phyloP scores from a whole-genome alignment of 1,140 invertebrate species.

The Leptopilina boulardi region DNA sequence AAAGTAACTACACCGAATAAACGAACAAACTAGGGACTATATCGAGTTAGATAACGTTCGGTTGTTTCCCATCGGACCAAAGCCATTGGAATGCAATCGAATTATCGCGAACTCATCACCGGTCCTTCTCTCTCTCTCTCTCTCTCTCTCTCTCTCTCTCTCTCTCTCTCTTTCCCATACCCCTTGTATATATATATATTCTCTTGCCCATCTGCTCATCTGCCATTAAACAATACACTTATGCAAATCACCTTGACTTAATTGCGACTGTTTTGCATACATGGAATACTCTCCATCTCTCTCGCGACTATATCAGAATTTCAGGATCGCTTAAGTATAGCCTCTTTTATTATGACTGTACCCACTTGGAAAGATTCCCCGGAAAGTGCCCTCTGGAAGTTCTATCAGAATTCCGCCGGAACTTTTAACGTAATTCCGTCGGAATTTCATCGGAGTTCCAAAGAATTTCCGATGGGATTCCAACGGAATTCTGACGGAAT shows the following conservation, averaged over 20 bases:
- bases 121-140: slow-evolving; percentile 35
- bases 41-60: slow-evolving; percentile 46
- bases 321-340: slow-evolving; percentile 51
- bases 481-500: too few species aligned
- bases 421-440: too few species aligned
- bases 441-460: too few species aligned
- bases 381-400: too few species aligned
- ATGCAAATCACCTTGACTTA: slow-evolving; percentile 61
- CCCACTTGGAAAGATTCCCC: too few species aligned
- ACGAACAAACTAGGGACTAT: slow-evolving; percentile 37
- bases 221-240: slow-evolving; percentile 60
- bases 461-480: too few species aligned
- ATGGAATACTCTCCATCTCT: slow-evolving; percentile 53
- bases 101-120: slow-evolving; percentile 59
- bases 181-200: too few species aligned
- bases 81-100: slow-evolving; percentile 58
- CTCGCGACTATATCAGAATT: slow-evolving; percentile 60
- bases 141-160: slow-evolving; percentile 35
- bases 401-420: too few species aligned
- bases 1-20: slow-evolving; percentile 21
- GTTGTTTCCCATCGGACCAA: slow-evolving; percentile 43
- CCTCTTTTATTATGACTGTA: background rate
- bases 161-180: background rate
- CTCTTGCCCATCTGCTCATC: slow-evolving; percentile 44
- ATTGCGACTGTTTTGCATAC: slow-evolving; percentile 64